phyloP scores from a whole-genome alignment of 2,888 invertebrate species.

The Abrostola triplasia region DNA sequence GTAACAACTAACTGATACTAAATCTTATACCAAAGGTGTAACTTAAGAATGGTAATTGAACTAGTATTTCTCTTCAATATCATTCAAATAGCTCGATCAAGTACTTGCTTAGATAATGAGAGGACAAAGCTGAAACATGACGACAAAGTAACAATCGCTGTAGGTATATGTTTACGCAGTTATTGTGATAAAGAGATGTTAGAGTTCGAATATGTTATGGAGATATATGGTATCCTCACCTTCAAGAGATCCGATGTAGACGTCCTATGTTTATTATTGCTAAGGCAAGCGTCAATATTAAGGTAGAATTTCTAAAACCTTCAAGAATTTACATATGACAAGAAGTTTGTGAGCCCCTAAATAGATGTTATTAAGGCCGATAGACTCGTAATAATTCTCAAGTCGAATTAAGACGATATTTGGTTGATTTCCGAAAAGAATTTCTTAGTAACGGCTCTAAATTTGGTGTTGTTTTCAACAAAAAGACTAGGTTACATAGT shows the following conservation, averaged over 20 bases:
- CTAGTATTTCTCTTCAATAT: conserved; percentile 27
- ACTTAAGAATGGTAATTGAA: conserved; percentile 17
- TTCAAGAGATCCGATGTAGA: not conserved
- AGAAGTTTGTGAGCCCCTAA: no score
- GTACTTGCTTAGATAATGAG: conserved; percentile 16
- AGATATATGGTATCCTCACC: conserved; percentile 20
- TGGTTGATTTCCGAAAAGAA: no score
- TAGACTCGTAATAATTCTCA: no score
- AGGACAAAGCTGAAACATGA: conserved; percentile 3
- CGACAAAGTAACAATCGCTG: conserved; percentile 50
- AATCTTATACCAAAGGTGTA: conserved; percentile 46
- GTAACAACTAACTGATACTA: conserved; percentile 12
- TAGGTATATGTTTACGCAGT: conserved; percentile 62
- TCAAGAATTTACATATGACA: no score
- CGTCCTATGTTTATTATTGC: not conserved
- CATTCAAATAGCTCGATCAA: conserved; percentile 14
- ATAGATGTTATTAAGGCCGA: no score
- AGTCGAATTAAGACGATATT: no score
- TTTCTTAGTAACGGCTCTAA: no score
- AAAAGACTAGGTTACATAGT: no score
- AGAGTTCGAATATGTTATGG: conserved; percentile 48
- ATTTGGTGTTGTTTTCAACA: no score
- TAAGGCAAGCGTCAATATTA: no score
- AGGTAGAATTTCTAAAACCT: no score
- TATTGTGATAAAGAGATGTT: conserved; percentile 66